These are phyloP conservation scores for Pycnonotus jocosus DNA, from an alignment of 2,113 vertebrate genomes.

Conservation along the genomic window DNA sequence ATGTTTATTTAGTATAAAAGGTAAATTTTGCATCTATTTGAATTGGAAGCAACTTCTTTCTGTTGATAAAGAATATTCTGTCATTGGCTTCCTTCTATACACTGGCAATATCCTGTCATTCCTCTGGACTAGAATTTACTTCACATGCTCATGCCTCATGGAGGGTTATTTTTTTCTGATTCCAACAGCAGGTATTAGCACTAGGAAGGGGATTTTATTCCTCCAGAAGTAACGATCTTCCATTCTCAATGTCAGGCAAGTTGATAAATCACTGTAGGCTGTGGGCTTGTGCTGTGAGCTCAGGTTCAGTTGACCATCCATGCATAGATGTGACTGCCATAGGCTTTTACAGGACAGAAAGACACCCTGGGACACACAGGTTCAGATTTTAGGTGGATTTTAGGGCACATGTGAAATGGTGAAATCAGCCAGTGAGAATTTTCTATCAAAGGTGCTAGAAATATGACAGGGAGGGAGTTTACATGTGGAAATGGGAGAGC, in stretches of 20 bases:
- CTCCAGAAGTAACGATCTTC: not conserved
- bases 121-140: not conserved
- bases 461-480: not conserved
- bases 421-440: not conserved
- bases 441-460: not conserved
- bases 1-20: not conserved
- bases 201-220: not conserved
- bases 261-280: not conserved
- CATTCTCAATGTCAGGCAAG: not conserved
- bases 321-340: accelerated
- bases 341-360: not conserved
- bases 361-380: not conserved
- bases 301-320: not conserved
- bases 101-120: not conserved
- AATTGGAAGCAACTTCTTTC: not conserved
- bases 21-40: not conserved
- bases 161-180: not conserved
- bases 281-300: not conserved
- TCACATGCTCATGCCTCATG: not conserved
- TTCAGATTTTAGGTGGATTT: not conserved
- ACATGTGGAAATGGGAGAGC: not conserved
- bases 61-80: not conserved
- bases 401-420: not conserved
- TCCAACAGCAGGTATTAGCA: not conserved
- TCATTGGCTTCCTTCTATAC: not conserved